Evolutionary conservation across 2,797 vertebrate genomes (phyloP).

Genomic region (Pseudochirops corinnae): DNA sequence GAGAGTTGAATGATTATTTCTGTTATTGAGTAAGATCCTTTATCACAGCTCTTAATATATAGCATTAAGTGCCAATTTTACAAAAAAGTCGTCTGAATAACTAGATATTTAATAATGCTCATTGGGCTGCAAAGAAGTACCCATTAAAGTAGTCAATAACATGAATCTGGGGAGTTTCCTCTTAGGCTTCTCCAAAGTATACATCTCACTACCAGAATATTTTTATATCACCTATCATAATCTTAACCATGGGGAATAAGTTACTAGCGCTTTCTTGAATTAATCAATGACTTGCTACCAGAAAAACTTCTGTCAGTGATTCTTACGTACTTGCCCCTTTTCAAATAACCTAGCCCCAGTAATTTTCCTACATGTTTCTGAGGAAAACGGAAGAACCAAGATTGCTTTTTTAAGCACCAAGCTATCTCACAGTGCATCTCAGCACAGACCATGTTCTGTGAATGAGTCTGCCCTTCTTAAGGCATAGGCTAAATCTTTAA

Average conservation of each 20-base stretch:
- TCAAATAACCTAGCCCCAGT: background rate
- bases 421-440: background rate
- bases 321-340: background rate
- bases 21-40: background rate
- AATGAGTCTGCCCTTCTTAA: background rate
- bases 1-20: background rate
- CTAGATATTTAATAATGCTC: background rate
- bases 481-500: background rate
- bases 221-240: background rate
- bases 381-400: background rate
- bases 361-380: background rate
- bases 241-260: background rate
- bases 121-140: background rate
- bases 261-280: background rate
- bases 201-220: background rate
- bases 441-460: background rate
- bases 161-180: background rate
- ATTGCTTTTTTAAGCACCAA: background rate
- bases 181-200: background rate
- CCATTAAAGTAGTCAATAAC: background rate
- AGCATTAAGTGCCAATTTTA: background rate
- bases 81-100: background rate
- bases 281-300: background rate
- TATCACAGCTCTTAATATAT: background rate
- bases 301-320: background rate